A percentile compares a stretch with the other conserved stretches of the same genome.
Conservation (phyloP, 1,140 invertebrate genomes). For the Charaxes varanes region DNA sequence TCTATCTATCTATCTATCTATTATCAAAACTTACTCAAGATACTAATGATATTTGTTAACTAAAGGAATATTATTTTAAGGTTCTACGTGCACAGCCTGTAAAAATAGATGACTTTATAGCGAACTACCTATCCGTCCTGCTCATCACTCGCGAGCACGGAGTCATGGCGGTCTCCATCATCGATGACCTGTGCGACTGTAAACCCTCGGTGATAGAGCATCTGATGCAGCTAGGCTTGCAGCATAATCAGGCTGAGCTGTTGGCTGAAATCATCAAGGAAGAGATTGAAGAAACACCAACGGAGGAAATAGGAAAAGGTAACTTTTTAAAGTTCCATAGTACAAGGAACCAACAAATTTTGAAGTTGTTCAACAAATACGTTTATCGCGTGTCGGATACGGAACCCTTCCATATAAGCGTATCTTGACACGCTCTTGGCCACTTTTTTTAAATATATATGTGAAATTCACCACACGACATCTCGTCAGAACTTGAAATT, state of each 20-base stretch:
- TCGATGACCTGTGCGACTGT: constrained; percentile 61
- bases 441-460: too few species aligned
- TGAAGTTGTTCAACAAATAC: too few species aligned
- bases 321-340: too few species aligned
- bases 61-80: constrained; percentile 24
- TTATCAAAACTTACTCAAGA: neutral
- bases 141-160: constrained; percentile 79
- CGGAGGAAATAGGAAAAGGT: constrained; percentile 45
- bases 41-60: too few species aligned
- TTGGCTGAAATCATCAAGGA: constrained; percentile 46
- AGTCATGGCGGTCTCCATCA: constrained; percentile 46
- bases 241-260: constrained; percentile 17
- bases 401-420: too few species aligned
- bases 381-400: too few species aligned
- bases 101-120: constrained; percentile 78
- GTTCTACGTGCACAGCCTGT: constrained; percentile 78
- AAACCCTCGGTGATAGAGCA: constrained; percentile 48
- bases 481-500: too few species aligned
- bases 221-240: constrained; percentile 40
- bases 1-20: too few species aligned
- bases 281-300: constrained; percentile 43
- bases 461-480: too few species aligned
- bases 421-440: too few species aligned
- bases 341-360: too few species aligned
- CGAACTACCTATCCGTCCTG: constrained; percentile 80